Evolutionary conservation across 2,888 invertebrate species (phyloP).

Genomic region (Steinernema carpocapsae): DNA sequence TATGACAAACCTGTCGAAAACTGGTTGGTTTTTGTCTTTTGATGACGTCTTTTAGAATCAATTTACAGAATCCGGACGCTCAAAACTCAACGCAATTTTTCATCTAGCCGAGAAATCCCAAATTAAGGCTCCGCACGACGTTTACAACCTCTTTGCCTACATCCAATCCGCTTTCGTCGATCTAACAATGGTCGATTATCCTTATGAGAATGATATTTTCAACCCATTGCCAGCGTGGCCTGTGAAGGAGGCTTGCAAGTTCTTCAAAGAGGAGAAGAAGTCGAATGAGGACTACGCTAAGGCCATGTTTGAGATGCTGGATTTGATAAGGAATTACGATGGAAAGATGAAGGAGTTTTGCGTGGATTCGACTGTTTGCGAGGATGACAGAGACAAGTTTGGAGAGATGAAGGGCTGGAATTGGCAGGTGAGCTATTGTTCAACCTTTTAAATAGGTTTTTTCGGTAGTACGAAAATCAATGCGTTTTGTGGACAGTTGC

Average conservation of each 20-base stretch:
- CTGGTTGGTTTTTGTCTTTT: constrained; percentile 72
- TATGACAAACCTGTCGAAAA: constrained; percentile 73
- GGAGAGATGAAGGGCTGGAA: constrained; percentile 65
- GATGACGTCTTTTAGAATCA: constrained; percentile 71
- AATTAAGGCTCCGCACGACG: constrained; percentile 62
- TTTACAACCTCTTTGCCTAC: constrained; percentile 39
- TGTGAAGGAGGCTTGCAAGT: constrained; percentile 71
- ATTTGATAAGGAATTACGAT: neutral
- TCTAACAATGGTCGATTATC: constrained; percentile 95
- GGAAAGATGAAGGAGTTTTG: neutral
- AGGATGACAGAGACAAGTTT: constrained; percentile 37
- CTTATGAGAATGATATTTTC: constrained; percentile 84
- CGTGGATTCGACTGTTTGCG: neutral
- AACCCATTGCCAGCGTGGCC: constrained; percentile 81
- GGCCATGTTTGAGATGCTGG: neutral
- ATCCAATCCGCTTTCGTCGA: constrained; percentile 71
- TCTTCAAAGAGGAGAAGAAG: constrained; percentile 64
- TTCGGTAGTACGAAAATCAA: no score
- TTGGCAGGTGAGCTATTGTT: constrained; percentile 59
- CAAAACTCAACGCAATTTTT: constrained; percentile 77
- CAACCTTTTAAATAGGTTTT: no score
- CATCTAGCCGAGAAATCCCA: constrained; percentile 74
- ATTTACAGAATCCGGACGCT: no score
- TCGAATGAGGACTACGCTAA: neutral
- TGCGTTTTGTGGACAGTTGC: no score